Percentiles rank a stretch among this genome's conserved stretches.
These are phyloP conservation scores for Erynnis tages DNA, from an alignment of 2,888 invertebrate genomes.

Conservation along the genomic window DNA sequence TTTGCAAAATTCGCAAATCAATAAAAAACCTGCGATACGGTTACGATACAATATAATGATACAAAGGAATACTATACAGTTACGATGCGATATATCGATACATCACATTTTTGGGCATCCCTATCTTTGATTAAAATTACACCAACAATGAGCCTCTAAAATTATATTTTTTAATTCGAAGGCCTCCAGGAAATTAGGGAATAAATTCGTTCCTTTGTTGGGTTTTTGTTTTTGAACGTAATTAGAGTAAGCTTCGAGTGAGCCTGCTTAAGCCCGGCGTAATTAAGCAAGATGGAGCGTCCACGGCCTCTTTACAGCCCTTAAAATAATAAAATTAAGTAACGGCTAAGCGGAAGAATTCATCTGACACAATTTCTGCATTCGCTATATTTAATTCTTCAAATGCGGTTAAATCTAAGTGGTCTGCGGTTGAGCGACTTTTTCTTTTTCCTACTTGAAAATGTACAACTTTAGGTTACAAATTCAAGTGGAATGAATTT, in stretches of 20 bases:
- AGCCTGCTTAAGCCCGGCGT: constrained; percentile 57
- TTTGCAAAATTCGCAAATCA: too few relatives aligned
- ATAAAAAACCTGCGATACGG: too few relatives aligned
- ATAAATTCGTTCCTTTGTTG: constrained; percentile 67
- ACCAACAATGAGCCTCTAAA: constrained; percentile 35
- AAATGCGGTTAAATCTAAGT: constrained; percentile 9
- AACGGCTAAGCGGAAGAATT: constrained; percentile 46
- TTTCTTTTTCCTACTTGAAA: background rate
- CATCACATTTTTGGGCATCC: too few relatives aligned
- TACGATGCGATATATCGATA: too few relatives aligned
- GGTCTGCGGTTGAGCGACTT: too few relatives aligned
- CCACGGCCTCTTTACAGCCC: constrained; percentile 55
- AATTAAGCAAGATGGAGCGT: constrained; percentile 72
- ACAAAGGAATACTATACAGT: too few relatives aligned
- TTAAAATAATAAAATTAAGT: constrained; percentile 65
- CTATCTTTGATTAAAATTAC: constrained; percentile 53
- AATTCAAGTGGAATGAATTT: too few relatives aligned
- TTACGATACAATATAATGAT: too few relatives aligned
- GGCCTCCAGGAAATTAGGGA: constrained; percentile 65
- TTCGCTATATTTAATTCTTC: constrained; percentile 19
- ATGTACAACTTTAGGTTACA: too few relatives aligned
- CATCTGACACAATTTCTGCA: constrained; percentile 32
- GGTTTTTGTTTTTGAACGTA: constrained; percentile 71
- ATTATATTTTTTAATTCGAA: constrained; percentile 57
- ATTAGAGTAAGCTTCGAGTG: constrained; percentile 66